Evolutionary conservation across 2,113 vertebrate species (phyloP), one percentile per base, ranked within the genome.

Genomic region (Ctenodactylus gundi): DNA sequence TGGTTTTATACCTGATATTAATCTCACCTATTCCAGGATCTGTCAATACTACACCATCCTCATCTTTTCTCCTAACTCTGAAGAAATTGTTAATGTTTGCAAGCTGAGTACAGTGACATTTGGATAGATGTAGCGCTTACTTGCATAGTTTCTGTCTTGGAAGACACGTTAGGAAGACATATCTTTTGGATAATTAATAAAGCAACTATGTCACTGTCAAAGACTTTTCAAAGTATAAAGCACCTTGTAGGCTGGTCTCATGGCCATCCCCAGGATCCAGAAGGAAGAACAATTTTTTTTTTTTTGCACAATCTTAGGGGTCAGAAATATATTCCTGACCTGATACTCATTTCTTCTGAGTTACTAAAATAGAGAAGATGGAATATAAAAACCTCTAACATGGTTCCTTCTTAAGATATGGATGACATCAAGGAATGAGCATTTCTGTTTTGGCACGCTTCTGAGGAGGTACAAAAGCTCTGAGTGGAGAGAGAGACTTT

Each of bases 101-200:
- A 65, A 21, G 0, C 11, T 21, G 18, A 9, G 4, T 27, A 72
- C 1, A 65, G 15, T 57, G 46, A 67, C 53, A 84, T 23, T 84
- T 65, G 46, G 65, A 77, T 75, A 96, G 89, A 80, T 84, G 36
- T 23, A 85, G 8, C 36, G 17, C 72, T 36, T 67, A 70, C n/a
- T 67, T 78, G 41, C 20, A 46, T 87, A 53, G 89, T 87, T 93
- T 91, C 41, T 86, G 21, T 68, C 36, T n/a, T 70, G n/a, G 85
- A 21, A 53, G 49, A 78, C 25, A 46, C 34, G 76, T 53, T 64
- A 58, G 49, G 27, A 55, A 65, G 18, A 86, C 68, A 53, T 9
- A 44, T 21, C 68, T 67, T 88, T 84, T 65, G 12, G 75, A 51
- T 68, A 44, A 87, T 76, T 85, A 95, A 80, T 75, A 91, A 86